These are phyloP conservation scores for Brachypodius melanocephalos DNA, from an alignment of 2,113 vertebrate genomes.

Conservation along the genomic window DNA sequence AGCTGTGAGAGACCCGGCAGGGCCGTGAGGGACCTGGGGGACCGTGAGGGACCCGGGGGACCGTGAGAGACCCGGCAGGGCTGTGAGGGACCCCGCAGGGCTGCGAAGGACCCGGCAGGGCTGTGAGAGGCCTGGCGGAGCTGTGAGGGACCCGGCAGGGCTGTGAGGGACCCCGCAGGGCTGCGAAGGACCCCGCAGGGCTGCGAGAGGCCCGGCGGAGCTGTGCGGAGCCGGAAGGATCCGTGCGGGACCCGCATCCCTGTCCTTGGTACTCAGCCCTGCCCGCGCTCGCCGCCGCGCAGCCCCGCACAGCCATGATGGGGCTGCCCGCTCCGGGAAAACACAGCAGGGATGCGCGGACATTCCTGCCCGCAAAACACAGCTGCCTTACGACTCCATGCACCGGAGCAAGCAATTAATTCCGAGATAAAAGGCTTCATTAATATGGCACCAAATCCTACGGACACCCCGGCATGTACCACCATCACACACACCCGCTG, in stretches of 20 bases:
- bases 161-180: not conserved
- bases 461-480: not conserved
- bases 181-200: not conserved
- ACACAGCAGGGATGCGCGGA: not conserved
- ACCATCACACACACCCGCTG: not conserved
- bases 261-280: slow-evolving; percentile 45
- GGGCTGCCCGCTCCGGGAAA: not conserved
- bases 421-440: not conserved
- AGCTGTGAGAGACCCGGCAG: not conserved
- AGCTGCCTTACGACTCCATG: not conserved
- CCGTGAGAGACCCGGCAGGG: too few relatives aligned
- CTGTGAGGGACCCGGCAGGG: not conserved
- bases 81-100: not conserved
- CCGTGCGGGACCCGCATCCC: not conserved
- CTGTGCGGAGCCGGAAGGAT: too few relatives aligned
- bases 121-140: not conserved
- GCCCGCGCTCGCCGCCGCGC: not conserved
- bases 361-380: not conserved
- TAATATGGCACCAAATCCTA: not conserved
- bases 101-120: not conserved
- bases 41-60: too few relatives aligned
- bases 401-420: not conserved
- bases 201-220: not conserved
- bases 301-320: slow-evolving; percentile 51
- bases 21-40: not conserved